Evolutionary conservation across 2,888 invertebrate genomes (phyloP), one percentile per base, ranked within the genome.

Genomic region (Polyommatus iphigenia): DNA sequence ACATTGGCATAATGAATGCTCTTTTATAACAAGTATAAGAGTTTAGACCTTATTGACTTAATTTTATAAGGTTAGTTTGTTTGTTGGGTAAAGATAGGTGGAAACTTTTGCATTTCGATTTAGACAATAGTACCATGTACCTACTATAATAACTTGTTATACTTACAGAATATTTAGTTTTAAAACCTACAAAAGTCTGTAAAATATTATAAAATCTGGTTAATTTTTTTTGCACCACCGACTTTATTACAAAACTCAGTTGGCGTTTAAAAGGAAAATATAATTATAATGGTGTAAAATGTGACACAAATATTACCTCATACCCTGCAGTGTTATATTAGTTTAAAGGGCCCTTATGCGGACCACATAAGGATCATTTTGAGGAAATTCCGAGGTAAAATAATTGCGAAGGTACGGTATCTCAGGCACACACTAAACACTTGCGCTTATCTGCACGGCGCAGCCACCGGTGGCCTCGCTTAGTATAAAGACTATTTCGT

Each of bases 371-470:
- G 54, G 54, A 18, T 54, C 5, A 18, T 54, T 54, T 54, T 15
- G 18, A 54, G 18, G 18, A 5, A 54, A 54, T 1, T 54, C 54
- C 13, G 54, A 54, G 54, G 54, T 54, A 54, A 54, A 54, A 54
- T 54, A 18, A 54, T 18, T 18, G 15, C 50, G 87, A 90, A 88
- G 86, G 85, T 84, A 85, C 83, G 84, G 85, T 90, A 90, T 90
- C 88, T 88, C 82, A 80, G 79, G 79, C 89, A 86, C 85, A 85
- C 85, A 84, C 85, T 84, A 86, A 85, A 85, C 85, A 84, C 85
- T 84, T 82, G 81, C 83, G 85, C 88, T 91, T 91, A 92, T 91
- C 91, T 89, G 79, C 81, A 82, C 83, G 85, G 82, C 84, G 84
- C 90, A 89, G 89, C 84, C 86, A 81, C 81, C 80, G 82, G 85